phyloP scores from a whole-genome alignment of 1,140 invertebrate species.

The Drosophila kikkawai region DNA sequence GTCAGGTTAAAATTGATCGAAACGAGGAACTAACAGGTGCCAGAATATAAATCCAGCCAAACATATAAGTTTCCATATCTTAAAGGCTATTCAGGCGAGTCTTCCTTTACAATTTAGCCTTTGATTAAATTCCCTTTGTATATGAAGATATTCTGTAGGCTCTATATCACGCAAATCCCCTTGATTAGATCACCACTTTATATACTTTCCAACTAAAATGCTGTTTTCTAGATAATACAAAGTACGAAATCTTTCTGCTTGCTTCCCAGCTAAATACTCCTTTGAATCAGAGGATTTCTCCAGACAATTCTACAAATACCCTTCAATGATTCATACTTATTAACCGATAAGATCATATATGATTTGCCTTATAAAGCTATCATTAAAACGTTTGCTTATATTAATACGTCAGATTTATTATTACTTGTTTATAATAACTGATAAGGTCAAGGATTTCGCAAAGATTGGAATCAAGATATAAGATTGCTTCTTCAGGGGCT shows the following conservation, averaged over 20 bases:
- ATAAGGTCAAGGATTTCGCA: not conserved
- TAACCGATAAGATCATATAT: not conserved
- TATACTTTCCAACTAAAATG: not conserved
- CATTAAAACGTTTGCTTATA: not conserved
- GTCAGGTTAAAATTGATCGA: not conserved
- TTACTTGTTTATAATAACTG: not conserved
- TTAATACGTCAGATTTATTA: not conserved
- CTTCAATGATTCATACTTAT: not conserved
- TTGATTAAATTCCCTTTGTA: not conserved
- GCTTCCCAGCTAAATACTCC: not conserved
- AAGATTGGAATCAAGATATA: not conserved
- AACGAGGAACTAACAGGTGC: not conserved
- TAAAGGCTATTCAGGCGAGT: too few species aligned
- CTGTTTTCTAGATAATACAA: not conserved
- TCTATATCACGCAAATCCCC: not conserved
- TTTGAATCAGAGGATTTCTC: not conserved
- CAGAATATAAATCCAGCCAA: not conserved
- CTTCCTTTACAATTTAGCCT: too few species aligned
- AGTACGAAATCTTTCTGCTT: not conserved
- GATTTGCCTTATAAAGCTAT: not conserved
- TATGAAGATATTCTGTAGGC: not conserved
- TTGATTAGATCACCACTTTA: not conserved
- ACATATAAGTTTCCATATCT: not conserved
- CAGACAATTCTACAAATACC: not conserved
- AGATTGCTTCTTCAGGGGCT: not conserved